Conservation (phyloP, 2,888 invertebrate genomes). For the Tenthredo livida region DNA sequence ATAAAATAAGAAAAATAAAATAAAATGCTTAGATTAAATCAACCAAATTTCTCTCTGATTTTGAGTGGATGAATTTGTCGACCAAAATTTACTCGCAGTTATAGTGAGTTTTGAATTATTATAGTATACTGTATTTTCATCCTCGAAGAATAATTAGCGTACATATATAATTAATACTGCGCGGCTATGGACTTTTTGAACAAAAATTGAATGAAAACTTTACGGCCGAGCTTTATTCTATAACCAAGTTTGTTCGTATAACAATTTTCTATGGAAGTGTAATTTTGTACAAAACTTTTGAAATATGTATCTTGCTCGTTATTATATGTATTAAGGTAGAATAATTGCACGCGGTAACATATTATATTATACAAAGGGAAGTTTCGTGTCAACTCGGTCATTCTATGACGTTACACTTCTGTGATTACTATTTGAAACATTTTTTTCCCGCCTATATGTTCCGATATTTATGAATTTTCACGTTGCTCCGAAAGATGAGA, state of each 20-base stretch:
- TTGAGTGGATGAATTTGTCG: background rate
- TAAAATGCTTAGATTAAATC: too few species aligned
- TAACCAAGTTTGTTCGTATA: background rate
- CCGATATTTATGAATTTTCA: too few species aligned
- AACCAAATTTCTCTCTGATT: too few species aligned
- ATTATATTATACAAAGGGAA: background rate
- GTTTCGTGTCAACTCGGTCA: too few species aligned
- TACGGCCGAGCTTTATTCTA: background rate
- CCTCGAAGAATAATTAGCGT: background rate
- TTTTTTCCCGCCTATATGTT: too few species aligned
- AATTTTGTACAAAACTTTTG: slow-evolving; percentile 35
- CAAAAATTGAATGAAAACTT: slow-evolving; percentile 8
- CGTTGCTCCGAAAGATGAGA: too few species aligned
- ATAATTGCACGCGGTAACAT: background rate
- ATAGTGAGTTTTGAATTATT: background rate
- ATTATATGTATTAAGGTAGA: background rate
- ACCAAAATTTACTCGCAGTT: background rate
- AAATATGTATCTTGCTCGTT: background rate
- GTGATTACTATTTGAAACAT: too few species aligned
- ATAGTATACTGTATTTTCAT: background rate
- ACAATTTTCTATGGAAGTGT: slow-evolving; percentile 3
- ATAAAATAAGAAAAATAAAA: too few species aligned
- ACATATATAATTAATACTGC: background rate
- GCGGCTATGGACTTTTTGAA: background rate
- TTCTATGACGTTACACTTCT: too few species aligned